Base-by-base conservation (phyloP, 2,113 vertebrate species). In the Tupaia chinensis region DNA sequence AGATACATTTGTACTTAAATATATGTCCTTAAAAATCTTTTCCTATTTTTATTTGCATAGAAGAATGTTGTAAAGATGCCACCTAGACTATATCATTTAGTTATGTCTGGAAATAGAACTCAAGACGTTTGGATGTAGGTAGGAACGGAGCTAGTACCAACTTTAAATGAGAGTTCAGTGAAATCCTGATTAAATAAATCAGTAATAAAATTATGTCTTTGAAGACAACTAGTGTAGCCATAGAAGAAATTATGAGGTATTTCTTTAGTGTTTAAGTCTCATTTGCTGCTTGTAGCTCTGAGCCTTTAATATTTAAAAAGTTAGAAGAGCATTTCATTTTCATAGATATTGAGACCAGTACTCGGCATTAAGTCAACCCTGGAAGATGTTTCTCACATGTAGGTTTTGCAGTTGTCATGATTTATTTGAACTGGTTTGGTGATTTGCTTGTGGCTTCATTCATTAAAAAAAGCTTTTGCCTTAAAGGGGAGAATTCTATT, bases 381-480 rank as follows among this genome's bases (percentile, higher is more conserved):
- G 68, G 58, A 15, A 84, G 58, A n/a, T 82, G 34, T 65, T 91
- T 23, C 15, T 65, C 29, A 53, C 5, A 83, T 16, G 27, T 73
- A 10, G n/a, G 58, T 83, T 66, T 9, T 94, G 16, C 56, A 60
- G 72, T 95, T 88, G 77, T 87, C 56, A n/a, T 85, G 6, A 86
- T 90, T 79, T 88, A 91, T 65, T 94, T 94, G 19, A 77, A 3
- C 73, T 95, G 34, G 22, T 58, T 81, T 87, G 76, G 78, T 91
- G 60, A 72, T 66, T 66, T 25, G 8, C 65, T 86, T 80, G 25
- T 93, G 54, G 25, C 86, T 92, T 93, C 19, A 27, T 91, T 94
- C 94, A n/a, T 66, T 90, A 86, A 29, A 93, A 96, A 89, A 23
- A 19, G 29, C 29, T 82, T 95, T 91, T 93, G 13, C 29, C n/a